Percentiles rank a stretch among this genome's conserved stretches.
phyloP scores from a whole-genome alignment of 2,113 vertebrate species.

The Seriola rivoliana region DNA sequence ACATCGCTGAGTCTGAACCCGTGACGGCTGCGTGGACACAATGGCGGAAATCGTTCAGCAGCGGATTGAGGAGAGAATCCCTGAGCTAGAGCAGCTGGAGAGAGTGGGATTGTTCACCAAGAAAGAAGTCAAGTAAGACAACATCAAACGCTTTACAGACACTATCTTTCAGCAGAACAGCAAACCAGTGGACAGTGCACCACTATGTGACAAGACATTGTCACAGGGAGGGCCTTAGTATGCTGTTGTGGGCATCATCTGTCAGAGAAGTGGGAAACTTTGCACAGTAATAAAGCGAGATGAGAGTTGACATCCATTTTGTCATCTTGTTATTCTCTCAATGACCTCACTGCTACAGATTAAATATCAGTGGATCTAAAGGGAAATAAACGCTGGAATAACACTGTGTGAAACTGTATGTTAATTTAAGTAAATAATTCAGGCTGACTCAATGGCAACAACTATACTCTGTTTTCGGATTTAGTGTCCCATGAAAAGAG shows the following conservation, averaged over 20 bases:
- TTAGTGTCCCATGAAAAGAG: background rate
- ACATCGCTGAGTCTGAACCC: background rate
- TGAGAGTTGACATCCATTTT: background rate
- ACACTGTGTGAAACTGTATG: background rate
- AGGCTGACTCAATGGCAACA: background rate
- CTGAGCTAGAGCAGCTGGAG: slow-evolving; percentile 93
- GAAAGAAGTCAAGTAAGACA: slow-evolving; percentile 90
- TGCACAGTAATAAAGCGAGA: background rate
- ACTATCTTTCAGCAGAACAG: background rate
- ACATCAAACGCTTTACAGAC: background rate
- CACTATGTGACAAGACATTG: background rate
- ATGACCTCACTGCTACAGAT: background rate
- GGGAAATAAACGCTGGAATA: background rate
- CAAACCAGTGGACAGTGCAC: background rate
- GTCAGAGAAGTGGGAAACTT: background rate
- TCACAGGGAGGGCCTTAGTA: background rate
- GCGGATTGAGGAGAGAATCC: slow-evolving; percentile 91
- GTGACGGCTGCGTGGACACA: background rate
- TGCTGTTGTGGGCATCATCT: background rate
- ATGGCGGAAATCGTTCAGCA: slow-evolving; percentile 95
- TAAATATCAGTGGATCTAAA: background rate
- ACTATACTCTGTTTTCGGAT: background rate
- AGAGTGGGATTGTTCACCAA: slow-evolving; percentile 92
- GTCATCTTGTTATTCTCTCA: background rate
- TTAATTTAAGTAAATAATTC: no score